Conservation (phyloP, 2,888 invertebrate species). For the Leptogaster cylindrica region DNA sequence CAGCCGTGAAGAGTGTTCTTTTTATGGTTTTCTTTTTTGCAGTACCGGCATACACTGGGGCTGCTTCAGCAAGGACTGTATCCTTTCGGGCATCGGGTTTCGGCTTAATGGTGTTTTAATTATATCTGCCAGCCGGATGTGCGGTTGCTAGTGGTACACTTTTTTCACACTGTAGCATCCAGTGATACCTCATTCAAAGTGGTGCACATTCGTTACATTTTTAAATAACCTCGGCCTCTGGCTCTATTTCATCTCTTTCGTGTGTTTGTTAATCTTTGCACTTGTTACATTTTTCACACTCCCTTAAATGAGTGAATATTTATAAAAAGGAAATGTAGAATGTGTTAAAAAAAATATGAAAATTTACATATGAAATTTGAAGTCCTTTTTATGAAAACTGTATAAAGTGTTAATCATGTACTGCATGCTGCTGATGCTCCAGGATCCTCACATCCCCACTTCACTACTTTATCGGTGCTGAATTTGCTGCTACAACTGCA, state of each 20-base stretch:
- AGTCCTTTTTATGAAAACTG: conserved; percentile 18
- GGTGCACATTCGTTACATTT: conserved; percentile 19
- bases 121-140: conserved; percentile 28
- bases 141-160: not conserved
- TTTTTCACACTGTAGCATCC: conserved; percentile 20
- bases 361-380: conserved; percentile 9
- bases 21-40: conserved; percentile 3
- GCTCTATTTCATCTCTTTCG: not conserved
- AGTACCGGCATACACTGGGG: not conserved
- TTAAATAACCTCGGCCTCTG: not conserved
- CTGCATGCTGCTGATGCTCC: not conserved
- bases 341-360: conserved; percentile 23
- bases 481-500: not conserved
- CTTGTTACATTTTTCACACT: conserved; percentile 9
- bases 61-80: not conserved
- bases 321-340: conserved; percentile 3
- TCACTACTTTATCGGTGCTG: not conserved
- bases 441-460: not conserved
- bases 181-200: conserved; percentile 25
- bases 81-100: conserved; percentile 19
- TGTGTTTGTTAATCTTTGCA: not conserved
- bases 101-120: conserved; percentile 36
- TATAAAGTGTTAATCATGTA: conserved; percentile 34
- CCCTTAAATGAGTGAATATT: conserved; percentile 2
- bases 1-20: conserved; percentile 17